A percentile compares a stretch with the other conserved stretches of the same genome.
Conservation (phyloP, 2,113 vertebrate species). For the Natator depressus region DNA sequence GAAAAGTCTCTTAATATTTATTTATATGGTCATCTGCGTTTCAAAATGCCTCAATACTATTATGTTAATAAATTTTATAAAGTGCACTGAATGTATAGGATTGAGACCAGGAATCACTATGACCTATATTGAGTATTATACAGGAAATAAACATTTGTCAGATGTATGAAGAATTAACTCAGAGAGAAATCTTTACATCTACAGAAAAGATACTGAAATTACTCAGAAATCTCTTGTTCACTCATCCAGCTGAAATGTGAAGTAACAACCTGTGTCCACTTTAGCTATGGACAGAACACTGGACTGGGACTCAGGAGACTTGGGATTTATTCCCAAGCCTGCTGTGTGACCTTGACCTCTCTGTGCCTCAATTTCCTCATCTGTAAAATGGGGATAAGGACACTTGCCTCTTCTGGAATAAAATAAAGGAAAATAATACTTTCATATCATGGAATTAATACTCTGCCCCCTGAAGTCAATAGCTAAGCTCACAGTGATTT, state of each 20-base stretch:
- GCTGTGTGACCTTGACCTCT: neutral
- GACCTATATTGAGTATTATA: neutral
- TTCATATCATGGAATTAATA: neutral
- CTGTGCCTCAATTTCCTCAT: neutral
- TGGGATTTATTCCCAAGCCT: neutral
- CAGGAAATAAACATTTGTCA: neutral
- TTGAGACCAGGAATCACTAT: neutral
- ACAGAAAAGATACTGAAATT: neutral
- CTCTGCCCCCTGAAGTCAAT: neutral
- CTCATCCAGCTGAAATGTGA: neutral
- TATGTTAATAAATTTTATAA: neutral
- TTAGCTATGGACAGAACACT: neutral
- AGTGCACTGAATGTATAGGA: neutral
- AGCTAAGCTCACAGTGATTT: neutral
- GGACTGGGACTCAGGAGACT: neutral
- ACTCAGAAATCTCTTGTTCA: neutral
- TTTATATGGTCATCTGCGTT: neutral
- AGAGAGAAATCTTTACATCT: neutral
- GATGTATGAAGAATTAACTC: neutral
- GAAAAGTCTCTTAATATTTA: neutral
- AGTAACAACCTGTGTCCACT: neutral
- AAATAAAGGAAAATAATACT: neutral
- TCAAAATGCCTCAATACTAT: slow-evolving; percentile 5
- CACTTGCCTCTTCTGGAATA: neutral
- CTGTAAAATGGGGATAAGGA: neutral